phyloP scores from a whole-genome alignment of 30 jellyfish, hydroid and myxozoan species.

The Cassiopea xamachana region DNA sequence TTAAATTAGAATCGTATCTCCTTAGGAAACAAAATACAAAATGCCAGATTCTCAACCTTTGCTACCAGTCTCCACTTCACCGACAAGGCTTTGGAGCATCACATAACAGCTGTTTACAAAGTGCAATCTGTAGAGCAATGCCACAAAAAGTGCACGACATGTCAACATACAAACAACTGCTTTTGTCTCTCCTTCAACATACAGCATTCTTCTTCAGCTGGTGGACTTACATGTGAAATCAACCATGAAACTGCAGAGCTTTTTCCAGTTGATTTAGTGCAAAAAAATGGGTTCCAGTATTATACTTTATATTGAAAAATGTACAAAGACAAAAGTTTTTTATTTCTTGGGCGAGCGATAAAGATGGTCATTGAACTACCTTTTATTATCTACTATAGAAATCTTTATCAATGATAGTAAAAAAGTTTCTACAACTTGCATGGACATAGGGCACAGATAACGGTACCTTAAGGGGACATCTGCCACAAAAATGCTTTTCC shows the following conservation, averaged over 20 bases:
- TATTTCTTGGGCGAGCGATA: too few relatives aligned
- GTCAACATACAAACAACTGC: neutral
- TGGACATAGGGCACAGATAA: too few relatives aligned
- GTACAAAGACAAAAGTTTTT: neutral
- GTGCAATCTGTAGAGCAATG: constrained; percentile 19
- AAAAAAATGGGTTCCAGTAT: constrained; percentile 10
- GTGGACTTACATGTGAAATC: neutral
- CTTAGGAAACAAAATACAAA: neutral
- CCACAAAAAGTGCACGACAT: neutral
- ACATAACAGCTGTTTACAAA: neutral
- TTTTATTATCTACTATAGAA: too few relatives aligned
- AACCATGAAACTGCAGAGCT: constrained; percentile 1
- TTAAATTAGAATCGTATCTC: neutral
- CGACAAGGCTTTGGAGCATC: neutral
- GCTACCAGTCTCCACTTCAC: constrained; percentile 1
- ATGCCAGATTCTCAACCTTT: neutral
- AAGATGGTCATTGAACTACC: too few relatives aligned
- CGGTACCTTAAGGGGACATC: too few relatives aligned
- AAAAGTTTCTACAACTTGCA: too few relatives aligned
- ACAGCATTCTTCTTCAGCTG: neutral
- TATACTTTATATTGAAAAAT: neutral
- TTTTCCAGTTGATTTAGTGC: neutral
- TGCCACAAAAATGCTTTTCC: too few relatives aligned
- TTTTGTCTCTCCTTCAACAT: constrained; percentile 11
- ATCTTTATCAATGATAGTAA: too few relatives aligned